Evolutionary conservation across 2,888 invertebrate species (phyloP).

Genomic region (Sinotaia quadrata): DNA sequence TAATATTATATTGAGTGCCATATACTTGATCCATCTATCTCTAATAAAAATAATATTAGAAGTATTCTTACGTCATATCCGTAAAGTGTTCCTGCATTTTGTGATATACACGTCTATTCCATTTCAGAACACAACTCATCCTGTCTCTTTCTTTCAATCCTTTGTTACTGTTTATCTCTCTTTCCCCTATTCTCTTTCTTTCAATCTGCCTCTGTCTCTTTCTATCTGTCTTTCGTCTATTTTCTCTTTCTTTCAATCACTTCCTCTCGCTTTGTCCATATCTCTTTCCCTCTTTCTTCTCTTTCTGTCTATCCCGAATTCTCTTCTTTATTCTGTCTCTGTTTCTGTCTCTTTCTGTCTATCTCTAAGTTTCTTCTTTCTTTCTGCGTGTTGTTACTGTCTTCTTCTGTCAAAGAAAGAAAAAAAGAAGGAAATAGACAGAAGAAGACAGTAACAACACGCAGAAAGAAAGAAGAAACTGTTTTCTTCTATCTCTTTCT

Average conservation of each 20-base stretch:
- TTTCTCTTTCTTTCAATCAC: not conserved
- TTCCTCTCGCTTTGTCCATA: not conserved
- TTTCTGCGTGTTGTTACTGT: not conserved
- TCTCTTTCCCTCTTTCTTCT: not conserved
- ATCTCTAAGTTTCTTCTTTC: not conserved
- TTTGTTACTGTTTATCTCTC: not conserved
- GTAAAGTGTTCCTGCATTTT: no score
- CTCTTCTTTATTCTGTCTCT: not conserved
- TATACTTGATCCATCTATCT: no score
- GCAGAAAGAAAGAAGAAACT: not conserved
- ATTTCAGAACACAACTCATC: not conserved
- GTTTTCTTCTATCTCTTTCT: not conserved
- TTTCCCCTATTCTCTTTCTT: not conserved
- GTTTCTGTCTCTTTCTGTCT: not conserved
- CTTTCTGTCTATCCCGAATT: not conserved
- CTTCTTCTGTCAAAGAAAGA: not conserved
- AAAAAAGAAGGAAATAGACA: not conserved
- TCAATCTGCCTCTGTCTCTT: slow-evolving; percentile 5
- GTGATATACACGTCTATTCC: not conserved
- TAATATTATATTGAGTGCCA: no score
- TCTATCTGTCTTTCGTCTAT: not conserved
- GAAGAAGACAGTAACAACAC: not conserved
- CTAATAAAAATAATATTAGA: no score
- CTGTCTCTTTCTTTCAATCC: not conserved
- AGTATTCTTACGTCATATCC: no score